A percentile compares a stretch with the other conserved stretches of the same genome.
Evolutionary conservation across 2,888 invertebrate species (phyloP).

Genomic region (Lasioglossum pauxillum): DNA sequence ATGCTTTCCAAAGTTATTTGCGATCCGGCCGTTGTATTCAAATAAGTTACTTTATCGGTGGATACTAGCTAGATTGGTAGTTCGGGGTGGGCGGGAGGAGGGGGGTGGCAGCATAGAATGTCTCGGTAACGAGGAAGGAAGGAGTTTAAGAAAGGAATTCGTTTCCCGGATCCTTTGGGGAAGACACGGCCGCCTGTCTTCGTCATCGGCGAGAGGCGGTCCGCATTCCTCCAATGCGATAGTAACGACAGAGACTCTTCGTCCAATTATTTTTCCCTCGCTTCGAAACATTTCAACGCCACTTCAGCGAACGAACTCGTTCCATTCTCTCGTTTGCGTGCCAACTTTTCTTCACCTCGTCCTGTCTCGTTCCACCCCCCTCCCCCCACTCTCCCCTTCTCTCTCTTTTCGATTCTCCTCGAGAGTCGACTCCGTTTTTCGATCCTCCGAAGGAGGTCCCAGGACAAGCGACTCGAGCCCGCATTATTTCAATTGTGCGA

Average conservation of each 20-base stretch:
- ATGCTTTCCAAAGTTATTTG: constrained; percentile 53
- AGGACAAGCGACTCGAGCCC: constrained; percentile 46
- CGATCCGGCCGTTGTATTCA: constrained; percentile 39
- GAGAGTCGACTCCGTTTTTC: constrained; percentile 24
- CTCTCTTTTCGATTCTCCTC: constrained; percentile 40
- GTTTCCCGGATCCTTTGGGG: constrained; percentile 56
- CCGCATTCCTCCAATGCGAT: constrained; percentile 54
- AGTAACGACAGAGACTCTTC: constrained; percentile 79
- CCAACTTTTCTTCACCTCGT: constrained; percentile 57
- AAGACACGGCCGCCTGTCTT: constrained; percentile 56
- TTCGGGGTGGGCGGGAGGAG: not conserved
- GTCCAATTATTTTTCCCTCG: constrained; percentile 83
- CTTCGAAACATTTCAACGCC: constrained; percentile 80
- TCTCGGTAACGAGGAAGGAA: constrained; percentile 66
- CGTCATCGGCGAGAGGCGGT: constrained; percentile 50
- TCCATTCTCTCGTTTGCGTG: constrained; percentile 71
- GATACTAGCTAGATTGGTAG: constrained; percentile 51
- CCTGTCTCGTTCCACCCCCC: constrained; percentile 45
- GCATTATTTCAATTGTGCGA: constrained; percentile 77
- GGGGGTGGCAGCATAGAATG: constrained; percentile 47
- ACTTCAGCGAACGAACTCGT: constrained; percentile 77
- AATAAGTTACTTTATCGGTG: constrained; percentile 63
- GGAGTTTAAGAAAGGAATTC: constrained; percentile 68
- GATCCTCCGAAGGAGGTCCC: constrained; percentile 43
- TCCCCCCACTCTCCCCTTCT: not conserved